These are phyloP conservation scores for Globodera ellingtonae DNA, from an alignment of 1,140 invertebrate species.

Conservation along the genomic window DNA sequence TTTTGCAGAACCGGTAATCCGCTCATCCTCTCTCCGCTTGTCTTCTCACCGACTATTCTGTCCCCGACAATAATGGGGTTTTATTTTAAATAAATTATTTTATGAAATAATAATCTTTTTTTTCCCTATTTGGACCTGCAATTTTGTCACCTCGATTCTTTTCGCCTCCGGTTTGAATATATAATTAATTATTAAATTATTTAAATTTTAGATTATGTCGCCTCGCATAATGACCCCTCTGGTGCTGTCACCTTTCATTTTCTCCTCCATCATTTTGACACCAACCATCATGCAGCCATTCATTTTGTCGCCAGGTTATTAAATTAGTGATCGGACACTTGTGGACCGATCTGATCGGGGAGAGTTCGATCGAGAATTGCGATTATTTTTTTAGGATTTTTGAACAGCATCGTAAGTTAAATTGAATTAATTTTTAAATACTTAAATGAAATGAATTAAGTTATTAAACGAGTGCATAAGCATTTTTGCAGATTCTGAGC, in stretches of 20 bases:
- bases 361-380: no score
- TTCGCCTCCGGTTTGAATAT: constrained; percentile 11
- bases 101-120: background rate
- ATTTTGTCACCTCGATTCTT: constrained; percentile 38
- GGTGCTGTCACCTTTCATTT: constrained; percentile 53
- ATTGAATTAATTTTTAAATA: background rate
- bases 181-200: background rate
- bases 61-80: constrained; percentile 31
- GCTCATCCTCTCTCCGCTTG: constrained; percentile 44
- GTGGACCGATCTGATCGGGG: no score
- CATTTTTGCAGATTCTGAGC: constrained; percentile 42
- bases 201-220: constrained; percentile 35
- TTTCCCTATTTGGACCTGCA: constrained; percentile 21
- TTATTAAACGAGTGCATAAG: no score
- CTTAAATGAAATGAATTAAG: no score
- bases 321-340: no score
- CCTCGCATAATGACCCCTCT: constrained; percentile 48
- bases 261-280: constrained; percentile 47
- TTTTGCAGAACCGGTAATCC: constrained; percentile 2
- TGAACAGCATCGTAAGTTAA: constrained; percentile 17
- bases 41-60: constrained; percentile 47
- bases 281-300: constrained; percentile 28
- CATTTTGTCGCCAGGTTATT: constrained; percentile 43
- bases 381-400: background rate
- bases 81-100: background rate